A percentile compares a stretch with the other conserved stretches of the same genome.
Evolutionary conservation across 1,140 invertebrate species (phyloP).

Genomic region (Teleopsis dalmanni): DNA sequence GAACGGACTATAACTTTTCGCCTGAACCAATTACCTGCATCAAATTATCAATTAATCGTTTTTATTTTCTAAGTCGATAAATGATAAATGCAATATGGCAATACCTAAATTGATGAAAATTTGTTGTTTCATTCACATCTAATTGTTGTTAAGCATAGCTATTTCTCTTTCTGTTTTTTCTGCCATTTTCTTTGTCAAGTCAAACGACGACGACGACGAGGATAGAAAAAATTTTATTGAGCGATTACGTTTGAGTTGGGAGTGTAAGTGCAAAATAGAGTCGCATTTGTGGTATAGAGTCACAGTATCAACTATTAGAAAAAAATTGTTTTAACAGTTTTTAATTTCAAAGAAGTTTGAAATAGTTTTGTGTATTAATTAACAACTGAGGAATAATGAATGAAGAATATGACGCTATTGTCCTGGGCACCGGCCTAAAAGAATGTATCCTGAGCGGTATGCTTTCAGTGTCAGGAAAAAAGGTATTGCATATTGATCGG

Average conservation of each 20-base stretch:
- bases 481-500: conserved; percentile 98
- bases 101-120: no score
- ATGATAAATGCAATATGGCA: no score
- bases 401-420: conserved; percentile 99
- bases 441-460: conserved; percentile 99
- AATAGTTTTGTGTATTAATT: no score
- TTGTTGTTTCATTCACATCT: no score
- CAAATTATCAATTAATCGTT: no score
- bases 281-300: conserved; percentile 1
- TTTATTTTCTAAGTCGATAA: no score
- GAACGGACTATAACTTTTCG: no score
- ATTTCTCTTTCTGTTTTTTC: no score
- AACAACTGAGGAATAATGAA: conserved; percentile 65
- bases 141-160: no score
- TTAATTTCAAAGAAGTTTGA: background rate
- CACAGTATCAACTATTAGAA: background rate
- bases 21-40: no score
- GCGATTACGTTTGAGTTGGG: conserved; percentile 5
- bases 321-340: background rate
- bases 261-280: conserved; percentile 5
- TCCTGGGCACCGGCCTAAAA: conserved; percentile 96
- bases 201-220: background rate
- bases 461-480: conserved; percentile 97
- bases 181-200: no score
- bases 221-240: conserved; percentile 12